Evolutionary conservation across 2,113 vertebrate species (phyloP).

Genomic region (Chinchilla lanigera): DNA sequence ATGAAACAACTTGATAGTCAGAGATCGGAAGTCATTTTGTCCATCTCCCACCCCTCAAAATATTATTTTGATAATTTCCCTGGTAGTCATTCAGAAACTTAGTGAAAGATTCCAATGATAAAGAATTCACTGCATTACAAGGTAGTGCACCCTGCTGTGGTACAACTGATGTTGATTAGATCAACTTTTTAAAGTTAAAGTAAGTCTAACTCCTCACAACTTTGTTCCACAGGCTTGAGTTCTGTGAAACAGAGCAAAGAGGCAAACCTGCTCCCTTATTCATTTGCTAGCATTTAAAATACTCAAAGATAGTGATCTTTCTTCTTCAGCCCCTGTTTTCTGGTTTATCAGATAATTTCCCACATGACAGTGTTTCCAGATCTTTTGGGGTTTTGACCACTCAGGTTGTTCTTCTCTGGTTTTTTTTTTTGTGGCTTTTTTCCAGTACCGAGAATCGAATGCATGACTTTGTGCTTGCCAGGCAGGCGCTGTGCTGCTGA

Average conservation of each 20-base stretch:
- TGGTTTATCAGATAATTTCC: conserved; percentile 13
- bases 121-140: not conserved
- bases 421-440: no score
- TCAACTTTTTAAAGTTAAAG: not conserved
- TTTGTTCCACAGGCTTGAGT: not conserved
- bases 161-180: not conserved
- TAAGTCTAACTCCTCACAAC: not conserved
- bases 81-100: not conserved
- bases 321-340: not conserved
- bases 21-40: not conserved
- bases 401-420: not conserved
- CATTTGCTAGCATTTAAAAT: not conserved
- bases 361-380: not conserved
- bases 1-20: conserved; percentile 54
- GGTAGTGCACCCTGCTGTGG: not conserved
- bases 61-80: not conserved
- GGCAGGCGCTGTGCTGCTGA: no score
- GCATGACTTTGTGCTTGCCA: no score
- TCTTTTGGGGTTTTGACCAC: not conserved
- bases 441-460: no score
- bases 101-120: not conserved
- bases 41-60: not conserved
- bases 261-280: not conserved
- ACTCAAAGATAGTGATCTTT: not conserved
- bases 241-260: conserved; percentile 3